These are phyloP conservation scores for Catocala sponsa DNA, from an alignment of 2,888 invertebrate species.

Conservation along the genomic window DNA sequence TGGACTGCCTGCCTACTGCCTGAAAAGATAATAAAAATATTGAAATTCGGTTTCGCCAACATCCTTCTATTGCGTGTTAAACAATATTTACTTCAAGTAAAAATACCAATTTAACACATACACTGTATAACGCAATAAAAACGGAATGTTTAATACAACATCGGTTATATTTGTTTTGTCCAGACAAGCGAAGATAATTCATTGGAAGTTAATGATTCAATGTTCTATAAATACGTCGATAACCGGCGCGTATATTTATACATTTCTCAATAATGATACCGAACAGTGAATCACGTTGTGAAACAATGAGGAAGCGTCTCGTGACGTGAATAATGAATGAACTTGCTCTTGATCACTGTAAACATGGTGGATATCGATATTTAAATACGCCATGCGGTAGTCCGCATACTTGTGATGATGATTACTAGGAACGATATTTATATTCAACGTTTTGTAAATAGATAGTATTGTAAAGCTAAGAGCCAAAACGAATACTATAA, in stretches of 20 bases:
- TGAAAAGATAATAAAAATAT: too few species aligned
- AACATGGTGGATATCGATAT: conserved; percentile 46
- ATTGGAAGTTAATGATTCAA: conserved; percentile 39
- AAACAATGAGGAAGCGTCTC: conserved; percentile 69
- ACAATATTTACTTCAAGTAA: too few species aligned
- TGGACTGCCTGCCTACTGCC: too few species aligned
- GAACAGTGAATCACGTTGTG: conserved; percentile 65
- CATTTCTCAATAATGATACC: conserved; percentile 42
- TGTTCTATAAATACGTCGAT: conserved; percentile 42
- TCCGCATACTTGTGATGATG: background rate
- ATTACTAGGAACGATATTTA: too few species aligned
- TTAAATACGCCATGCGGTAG: conserved; percentile 11
- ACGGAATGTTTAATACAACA: background rate
- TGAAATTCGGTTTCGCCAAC: too few species aligned
- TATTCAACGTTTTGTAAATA: background rate
- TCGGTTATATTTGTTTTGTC: background rate
- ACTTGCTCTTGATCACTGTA: conserved; percentile 35
- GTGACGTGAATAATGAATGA: conserved; percentile 69
- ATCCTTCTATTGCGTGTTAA: too few species aligned
- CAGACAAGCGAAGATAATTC: conserved; percentile 18
- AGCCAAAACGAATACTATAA: too few species aligned
- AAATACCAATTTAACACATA: too few species aligned
- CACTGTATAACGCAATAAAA: too few species aligned
- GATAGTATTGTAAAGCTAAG: background rate
- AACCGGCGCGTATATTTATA: conserved; percentile 36